phyloP scores from a whole-genome alignment of 2,888 invertebrate genomes.

The Microctonus hyperodae region DNA sequence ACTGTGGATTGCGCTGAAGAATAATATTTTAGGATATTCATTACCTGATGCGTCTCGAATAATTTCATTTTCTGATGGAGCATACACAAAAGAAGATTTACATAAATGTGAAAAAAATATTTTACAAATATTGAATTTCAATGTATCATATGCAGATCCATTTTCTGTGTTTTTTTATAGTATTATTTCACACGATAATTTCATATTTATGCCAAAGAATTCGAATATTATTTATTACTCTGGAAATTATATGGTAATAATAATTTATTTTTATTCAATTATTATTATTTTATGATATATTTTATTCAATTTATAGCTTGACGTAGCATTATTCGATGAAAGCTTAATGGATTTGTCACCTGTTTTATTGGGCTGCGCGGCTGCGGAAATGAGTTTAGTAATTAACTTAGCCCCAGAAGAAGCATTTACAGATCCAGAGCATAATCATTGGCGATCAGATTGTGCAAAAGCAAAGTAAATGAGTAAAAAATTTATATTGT shows the following conservation, averaged over 20 bases:
- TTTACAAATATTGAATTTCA: constrained; percentile 43
- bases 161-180: constrained; percentile 43
- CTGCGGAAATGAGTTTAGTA: constrained; percentile 43
- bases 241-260: constrained; percentile 48
- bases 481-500: not conserved
- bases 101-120: constrained; percentile 45
- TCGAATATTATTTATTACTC: constrained; percentile 37
- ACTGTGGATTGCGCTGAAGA: constrained; percentile 52
- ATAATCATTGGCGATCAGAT: constrained; percentile 23
- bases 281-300: not conserved
- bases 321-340: constrained; percentile 48
- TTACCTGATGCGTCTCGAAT: constrained; percentile 48
- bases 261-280: not conserved
- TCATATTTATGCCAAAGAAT: constrained; percentile 10
- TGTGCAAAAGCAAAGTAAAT: not conserved
- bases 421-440: constrained; percentile 26
- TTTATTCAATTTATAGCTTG: constrained; percentile 43
- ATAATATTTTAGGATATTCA: constrained; percentile 36
- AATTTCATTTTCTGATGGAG: constrained; percentile 40
- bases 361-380: constrained; percentile 39
- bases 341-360: constrained; percentile 36
- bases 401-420: constrained; percentile 33
- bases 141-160: constrained; percentile 49
- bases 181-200: constrained; percentile 29
- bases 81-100: constrained; percentile 38